Evolutionary conservation across 2,888 invertebrate species (phyloP).

Genomic region (Campoplex nolae): DNA sequence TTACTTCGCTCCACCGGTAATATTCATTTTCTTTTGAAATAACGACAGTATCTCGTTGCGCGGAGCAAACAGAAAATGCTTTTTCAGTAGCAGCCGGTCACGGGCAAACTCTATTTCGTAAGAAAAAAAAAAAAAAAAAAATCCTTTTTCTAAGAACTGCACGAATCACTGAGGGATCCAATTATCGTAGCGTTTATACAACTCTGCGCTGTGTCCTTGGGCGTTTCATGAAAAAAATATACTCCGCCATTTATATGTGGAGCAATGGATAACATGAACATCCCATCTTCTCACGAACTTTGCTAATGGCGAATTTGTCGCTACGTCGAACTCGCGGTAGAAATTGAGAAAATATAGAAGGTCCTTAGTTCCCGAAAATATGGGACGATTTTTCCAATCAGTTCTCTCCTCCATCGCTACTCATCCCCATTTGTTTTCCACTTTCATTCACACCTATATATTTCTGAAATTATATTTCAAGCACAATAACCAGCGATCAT

Average conservation of each 20-base stretch:
- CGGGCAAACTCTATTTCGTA: neutral
- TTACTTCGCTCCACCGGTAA: neutral
- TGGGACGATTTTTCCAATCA: slow-evolving; percentile 50
- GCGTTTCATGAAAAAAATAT: neutral
- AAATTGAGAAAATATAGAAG: neutral
- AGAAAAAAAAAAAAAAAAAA: neutral
- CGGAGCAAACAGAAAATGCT: neutral
- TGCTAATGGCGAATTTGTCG: slow-evolving; percentile 46
- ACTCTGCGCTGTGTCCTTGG: neutral
- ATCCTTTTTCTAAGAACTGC: neutral
- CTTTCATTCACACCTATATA: no score
- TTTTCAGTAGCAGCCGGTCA: neutral
- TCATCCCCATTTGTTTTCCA: neutral
- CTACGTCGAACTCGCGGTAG: neutral
- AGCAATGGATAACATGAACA: neutral
- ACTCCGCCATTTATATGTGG: neutral
- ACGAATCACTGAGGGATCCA: neutral
- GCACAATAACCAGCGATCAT: no score
- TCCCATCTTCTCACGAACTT: slow-evolving; percentile 21
- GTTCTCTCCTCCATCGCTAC: slow-evolving; percentile 23
- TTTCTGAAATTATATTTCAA: no score
- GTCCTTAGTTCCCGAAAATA: slow-evolving; percentile 29
- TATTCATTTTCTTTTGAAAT: neutral
- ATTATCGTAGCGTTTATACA: slow-evolving; percentile 14
- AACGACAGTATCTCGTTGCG: neutral